Evolutionary conservation across 1,140 invertebrate species (phyloP), one percentile per base, ranked within the genome.

Genomic region (Leptinotarsa defecta): DNA sequence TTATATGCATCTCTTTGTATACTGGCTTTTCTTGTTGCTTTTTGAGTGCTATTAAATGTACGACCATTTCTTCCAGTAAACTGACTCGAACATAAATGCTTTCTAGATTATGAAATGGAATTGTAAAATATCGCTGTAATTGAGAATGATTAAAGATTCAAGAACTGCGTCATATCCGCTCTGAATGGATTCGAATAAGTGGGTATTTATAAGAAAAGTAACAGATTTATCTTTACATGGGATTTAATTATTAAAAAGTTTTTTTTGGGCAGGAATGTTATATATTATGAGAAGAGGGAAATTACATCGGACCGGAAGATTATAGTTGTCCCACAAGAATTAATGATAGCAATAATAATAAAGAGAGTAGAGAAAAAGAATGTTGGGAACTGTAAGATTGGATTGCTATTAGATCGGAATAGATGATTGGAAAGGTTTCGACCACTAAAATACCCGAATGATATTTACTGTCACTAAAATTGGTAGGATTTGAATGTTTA

Each of bases 131-230:
- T 57, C 52, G 13, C 52, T 57, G 52, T 57, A 57, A 57, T 57
- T 57, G 52, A 57, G 52, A 57, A 57, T 57, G 52, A 57, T 57
- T 57, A 57, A 57, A 57, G 17, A 57, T 57, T 57, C 52, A 57
- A 57, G 52, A 19, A 19, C 52, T 57, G n/a, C 52, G 52, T 57
- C 52, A 57, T 19, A 57, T 57, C 52, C 52, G 52, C n/a, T 57
- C 13, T 57, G 5, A 57, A 19, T 57, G 52, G 52, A 57, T 17
- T 57, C 52, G 52, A 57, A 57, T 15, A 2, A 57, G n/a, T 19
- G 52, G 15, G 17, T 13, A 19, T 57, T 57, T 57, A 19, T 57
- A 11, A 43, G 34, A 43, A 43, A 43, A 11, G 52, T 57, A 15
- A 17, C 52, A 57, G 52, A 57, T 57, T 57, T 57, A 57, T 57